Evolutionary conservation across 2,888 invertebrate genomes (phyloP).

Genomic region (Agrotis exclamationis): DNA sequence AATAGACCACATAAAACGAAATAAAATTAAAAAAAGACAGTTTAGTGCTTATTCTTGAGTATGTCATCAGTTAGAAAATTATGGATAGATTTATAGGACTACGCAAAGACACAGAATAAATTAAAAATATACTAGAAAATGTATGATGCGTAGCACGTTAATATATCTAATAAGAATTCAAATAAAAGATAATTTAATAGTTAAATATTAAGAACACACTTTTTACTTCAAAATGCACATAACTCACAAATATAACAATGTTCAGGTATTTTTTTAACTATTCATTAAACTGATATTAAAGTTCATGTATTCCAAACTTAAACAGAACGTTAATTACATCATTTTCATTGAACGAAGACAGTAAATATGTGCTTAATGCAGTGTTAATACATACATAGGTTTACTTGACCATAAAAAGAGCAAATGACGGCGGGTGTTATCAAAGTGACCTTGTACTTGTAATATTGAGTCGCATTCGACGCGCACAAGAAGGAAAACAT

Average conservation of each 20-base stretch:
- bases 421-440: constrained; percentile 47
- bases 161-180: not conserved
- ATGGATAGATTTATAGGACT: not conserved
- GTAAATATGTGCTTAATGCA: constrained; percentile 11
- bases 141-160: not conserved
- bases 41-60: not conserved
- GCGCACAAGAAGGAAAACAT: constrained; percentile 48
- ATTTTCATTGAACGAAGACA: constrained; percentile 6
- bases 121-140: not conserved
- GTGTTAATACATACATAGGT: constrained; percentile 14
- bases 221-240: not conserved
- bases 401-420: constrained; percentile 43
- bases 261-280: too few relatives aligned
- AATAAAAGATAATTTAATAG: not conserved
- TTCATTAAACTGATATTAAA: too few relatives aligned
- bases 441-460: constrained; percentile 54
- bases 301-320: too few relatives aligned
- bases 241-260: not conserved
- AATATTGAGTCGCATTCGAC: constrained; percentile 46
- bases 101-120: not conserved
- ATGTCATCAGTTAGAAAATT: not conserved
- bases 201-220: too few relatives aligned
- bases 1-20: not conserved
- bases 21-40: not conserved
- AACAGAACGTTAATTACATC: not conserved